These are phyloP conservation scores for Hippopotamus amphibius DNA, from an alignment of 2,113 vertebrate species.

Conservation along the genomic window DNA sequence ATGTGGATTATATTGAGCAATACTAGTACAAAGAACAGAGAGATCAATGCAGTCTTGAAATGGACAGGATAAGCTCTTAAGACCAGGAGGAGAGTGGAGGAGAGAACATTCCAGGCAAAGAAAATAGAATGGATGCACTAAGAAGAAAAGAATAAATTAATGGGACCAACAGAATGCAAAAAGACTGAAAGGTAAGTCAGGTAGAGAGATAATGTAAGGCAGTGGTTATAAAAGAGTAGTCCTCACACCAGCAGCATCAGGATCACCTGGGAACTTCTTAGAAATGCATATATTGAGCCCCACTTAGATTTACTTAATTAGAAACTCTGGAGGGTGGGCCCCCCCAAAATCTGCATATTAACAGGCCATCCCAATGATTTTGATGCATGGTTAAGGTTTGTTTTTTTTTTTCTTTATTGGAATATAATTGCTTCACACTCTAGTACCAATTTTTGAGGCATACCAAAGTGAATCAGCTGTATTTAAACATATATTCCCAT, in stretches of 20 bases:
- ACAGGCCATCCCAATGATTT: background rate
- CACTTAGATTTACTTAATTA: slow-evolving; percentile 9
- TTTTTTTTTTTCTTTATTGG: too few species aligned
- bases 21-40: background rate
- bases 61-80: background rate
- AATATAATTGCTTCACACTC: too few species aligned
- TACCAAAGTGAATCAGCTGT: too few species aligned
- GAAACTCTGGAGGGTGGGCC: background rate
- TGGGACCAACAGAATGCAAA: background rate
- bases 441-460: too few species aligned
- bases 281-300: background rate
- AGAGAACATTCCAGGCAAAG: background rate
- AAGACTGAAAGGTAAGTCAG: background rate
- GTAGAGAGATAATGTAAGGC: background rate
- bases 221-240: background rate
- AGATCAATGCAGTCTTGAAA: background rate
- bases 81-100: background rate
- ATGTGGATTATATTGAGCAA: background rate
- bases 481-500: too few species aligned
- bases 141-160: background rate
- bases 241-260: background rate
- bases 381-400: background rate
- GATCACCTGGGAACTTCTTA: background rate
- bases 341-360: background rate
- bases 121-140: background rate